A percentile compares a stretch with the other conserved stretches of the same genome.
These are phyloP conservation scores for Drosophila hydei DNA, from an alignment of 1,140 invertebrate genomes.

Conservation along the genomic window DNA sequence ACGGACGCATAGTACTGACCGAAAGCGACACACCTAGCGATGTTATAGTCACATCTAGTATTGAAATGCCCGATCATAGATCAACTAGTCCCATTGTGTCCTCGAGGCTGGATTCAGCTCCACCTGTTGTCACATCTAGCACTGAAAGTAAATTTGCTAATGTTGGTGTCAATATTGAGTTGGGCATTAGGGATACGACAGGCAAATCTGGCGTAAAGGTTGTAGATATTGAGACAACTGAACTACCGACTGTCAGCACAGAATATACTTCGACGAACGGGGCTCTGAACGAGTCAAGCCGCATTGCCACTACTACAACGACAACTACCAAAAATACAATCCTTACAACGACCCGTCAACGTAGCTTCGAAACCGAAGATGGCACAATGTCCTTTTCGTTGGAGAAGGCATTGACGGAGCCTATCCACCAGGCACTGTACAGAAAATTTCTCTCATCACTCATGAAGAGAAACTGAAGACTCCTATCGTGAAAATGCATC, in stretches of 20 bases:
- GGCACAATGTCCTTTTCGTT: slow-evolving; percentile 80
- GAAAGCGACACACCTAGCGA: slow-evolving; percentile 70
- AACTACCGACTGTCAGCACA: slow-evolving; percentile 40
- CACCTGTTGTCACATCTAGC: slow-evolving; percentile 51
- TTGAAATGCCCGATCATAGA: slow-evolving; percentile 78
- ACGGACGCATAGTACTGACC: slow-evolving; percentile 75
- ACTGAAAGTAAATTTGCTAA: slow-evolving; percentile 45
- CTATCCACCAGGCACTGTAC: slow-evolving; percentile 84
- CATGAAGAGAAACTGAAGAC: slow-evolving; percentile 88
- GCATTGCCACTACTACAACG: slow-evolving; percentile 67
- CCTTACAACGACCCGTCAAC: slow-evolving; percentile 70
- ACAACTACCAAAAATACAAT: slow-evolving; percentile 70
- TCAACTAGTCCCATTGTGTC: slow-evolving; percentile 56
- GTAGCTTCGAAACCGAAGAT: slow-evolving; percentile 81
- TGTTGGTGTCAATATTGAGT: slow-evolving; percentile 55
- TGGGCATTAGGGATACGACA: slow-evolving; percentile 47
- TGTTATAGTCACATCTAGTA: slow-evolving; percentile 76
- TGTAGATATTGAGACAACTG: slow-evolving; percentile 70
- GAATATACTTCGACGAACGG: slow-evolving; percentile 44
- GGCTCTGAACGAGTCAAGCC: slow-evolving; percentile 41
- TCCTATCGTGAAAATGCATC: slow-evolving; percentile 87
- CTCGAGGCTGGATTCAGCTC: slow-evolving; percentile 30
- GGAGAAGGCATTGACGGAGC: slow-evolving; percentile 78
- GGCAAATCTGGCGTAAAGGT: slow-evolving; percentile 63
- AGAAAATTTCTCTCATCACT: slow-evolving; percentile 87